Conservation (phyloP, 2,797 vertebrate genomes). For the Taeniopygia guttata region DNA sequence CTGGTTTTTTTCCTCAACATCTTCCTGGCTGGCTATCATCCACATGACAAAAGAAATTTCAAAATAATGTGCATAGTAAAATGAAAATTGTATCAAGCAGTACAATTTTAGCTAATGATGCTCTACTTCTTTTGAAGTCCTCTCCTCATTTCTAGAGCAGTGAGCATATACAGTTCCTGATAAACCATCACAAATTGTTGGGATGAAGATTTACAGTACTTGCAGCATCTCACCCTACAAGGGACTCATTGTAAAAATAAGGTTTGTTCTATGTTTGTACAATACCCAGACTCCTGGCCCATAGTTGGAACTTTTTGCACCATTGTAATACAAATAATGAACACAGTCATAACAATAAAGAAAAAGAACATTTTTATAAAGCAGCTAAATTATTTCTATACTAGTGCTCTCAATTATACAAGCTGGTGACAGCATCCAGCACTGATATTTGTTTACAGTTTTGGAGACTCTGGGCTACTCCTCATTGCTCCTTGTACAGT, state of each 20-base stretch:
- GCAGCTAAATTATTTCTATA: background rate
- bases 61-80: background rate
- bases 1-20: background rate
- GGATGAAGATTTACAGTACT: background rate
- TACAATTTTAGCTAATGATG: background rate
- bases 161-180: background rate
- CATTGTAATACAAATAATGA: constrained; percentile 10
- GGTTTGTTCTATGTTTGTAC: background rate
- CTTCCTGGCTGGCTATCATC: background rate
- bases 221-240: background rate
- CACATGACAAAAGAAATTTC: background rate
- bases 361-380: background rate
- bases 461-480: background rate
- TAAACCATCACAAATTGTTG: background rate
- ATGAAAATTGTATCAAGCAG: background rate
- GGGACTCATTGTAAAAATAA: background rate
- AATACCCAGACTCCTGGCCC: background rate
- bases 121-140: background rate
- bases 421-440: background rate
- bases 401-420: background rate
- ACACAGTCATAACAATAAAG: background rate
- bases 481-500: background rate
- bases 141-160: background rate
- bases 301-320: background rate
- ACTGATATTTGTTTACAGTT: background rate